A percentile compares a stretch with the other conserved stretches of the same genome.
These are phyloP conservation scores for Anorthoa munda DNA, from an alignment of 2,888 invertebrate genomes.

Conservation along the genomic window DNA sequence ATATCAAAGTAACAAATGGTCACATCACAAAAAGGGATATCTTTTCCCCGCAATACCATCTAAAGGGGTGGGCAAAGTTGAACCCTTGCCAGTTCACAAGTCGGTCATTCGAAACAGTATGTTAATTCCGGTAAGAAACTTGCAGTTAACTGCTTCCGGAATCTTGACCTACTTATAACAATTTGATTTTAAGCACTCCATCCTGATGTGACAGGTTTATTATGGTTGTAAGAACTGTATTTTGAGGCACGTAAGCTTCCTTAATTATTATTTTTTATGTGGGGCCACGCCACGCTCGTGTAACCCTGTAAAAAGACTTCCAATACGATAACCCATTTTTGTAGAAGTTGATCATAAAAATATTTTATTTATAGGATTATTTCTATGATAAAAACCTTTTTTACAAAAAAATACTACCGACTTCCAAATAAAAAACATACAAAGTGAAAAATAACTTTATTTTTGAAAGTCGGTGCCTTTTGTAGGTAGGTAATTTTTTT, in stretches of 20 bases:
- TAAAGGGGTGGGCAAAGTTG: constrained; percentile 10
- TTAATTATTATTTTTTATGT: constrained; percentile 4
- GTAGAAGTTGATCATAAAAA: too few relatives aligned
- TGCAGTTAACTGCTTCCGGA: constrained; percentile 50
- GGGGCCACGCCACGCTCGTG: not conserved
- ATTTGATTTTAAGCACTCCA: constrained; percentile 54
- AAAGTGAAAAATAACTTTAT: too few relatives aligned
- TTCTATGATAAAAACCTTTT: too few relatives aligned
- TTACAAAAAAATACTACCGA: too few relatives aligned
- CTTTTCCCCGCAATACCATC: not conserved
- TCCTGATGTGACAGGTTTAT: constrained; percentile 55
- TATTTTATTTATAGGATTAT: too few relatives aligned
- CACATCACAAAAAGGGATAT: not conserved
- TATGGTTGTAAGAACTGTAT: constrained; percentile 25
- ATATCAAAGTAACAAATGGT: not conserved
- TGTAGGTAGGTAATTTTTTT: too few relatives aligned
- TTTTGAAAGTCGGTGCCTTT: too few relatives aligned
- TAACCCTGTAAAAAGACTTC: too few relatives aligned
- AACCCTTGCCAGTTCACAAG: constrained; percentile 36
- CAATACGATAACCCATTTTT: too few relatives aligned
- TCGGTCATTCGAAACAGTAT: constrained; percentile 39
- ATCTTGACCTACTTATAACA: constrained; percentile 58
- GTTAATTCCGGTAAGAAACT: constrained; percentile 55
- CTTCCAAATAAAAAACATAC: too few relatives aligned
- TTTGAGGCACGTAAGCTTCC: constrained; percentile 46